Conservation (phyloP, 2,797 vertebrate species). For the Clarias pachynema region DNA sequence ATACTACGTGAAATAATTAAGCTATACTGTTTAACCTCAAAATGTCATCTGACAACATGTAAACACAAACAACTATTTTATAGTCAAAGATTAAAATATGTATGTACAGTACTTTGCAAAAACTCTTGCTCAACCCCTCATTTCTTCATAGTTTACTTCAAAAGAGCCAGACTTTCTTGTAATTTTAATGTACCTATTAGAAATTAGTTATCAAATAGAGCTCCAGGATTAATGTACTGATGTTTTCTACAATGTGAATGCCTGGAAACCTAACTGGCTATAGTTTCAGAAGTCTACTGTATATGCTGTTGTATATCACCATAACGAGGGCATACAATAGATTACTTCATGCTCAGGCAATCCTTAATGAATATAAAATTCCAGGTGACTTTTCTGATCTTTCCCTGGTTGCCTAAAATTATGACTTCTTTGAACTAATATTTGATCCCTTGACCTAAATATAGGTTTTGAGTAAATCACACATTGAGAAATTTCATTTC, state of each 20-base stretch:
- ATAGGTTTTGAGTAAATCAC: background rate
- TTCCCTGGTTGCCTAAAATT: background rate
- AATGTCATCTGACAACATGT: background rate
- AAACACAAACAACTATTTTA: background rate
- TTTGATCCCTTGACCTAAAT: background rate
- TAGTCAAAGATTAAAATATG: no score
- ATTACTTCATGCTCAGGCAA: background rate
- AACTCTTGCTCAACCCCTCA: no score
- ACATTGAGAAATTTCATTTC: no score
- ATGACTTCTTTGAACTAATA: background rate
- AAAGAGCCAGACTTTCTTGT: no score
- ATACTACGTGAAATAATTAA: no score
- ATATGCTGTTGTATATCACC: background rate
- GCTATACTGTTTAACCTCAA: no score
- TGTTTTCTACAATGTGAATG: background rate
- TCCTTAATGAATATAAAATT: background rate
- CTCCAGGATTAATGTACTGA: background rate
- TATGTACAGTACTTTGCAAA: no score
- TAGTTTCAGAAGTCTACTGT: background rate
- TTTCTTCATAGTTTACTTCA: no score
- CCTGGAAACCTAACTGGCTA: background rate
- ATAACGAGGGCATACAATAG: background rate
- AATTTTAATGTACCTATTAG: background rate
- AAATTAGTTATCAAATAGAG: background rate
- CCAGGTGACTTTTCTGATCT: background rate